Conservation (phyloP, 92 coral and sea anemone genomes). For the Bergia puertoricense region DNA sequence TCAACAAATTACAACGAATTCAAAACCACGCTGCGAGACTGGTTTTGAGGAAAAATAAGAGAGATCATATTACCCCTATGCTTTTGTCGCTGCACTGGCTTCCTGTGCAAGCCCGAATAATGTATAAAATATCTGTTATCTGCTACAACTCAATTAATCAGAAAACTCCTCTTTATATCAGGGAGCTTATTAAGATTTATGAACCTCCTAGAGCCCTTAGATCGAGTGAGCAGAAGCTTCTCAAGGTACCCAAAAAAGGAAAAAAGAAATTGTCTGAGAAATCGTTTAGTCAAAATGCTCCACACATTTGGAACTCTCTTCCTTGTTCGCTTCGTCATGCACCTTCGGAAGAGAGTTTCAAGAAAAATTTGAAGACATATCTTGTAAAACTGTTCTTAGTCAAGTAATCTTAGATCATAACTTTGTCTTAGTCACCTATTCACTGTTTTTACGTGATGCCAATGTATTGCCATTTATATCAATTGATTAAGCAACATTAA, state of each 20-base stretch:
- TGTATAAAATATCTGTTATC: constrained; percentile 13
- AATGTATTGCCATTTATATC: neutral
- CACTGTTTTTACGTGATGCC: neutral
- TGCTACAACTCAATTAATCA: neutral
- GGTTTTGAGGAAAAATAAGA: constrained; percentile 17
- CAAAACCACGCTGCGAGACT: constrained; percentile 18
- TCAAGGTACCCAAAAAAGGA: constrained; percentile 13
- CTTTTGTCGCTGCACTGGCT: constrained; percentile 21
- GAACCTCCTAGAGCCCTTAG: constrained; percentile 21
- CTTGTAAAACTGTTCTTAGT: constrained; percentile 19
- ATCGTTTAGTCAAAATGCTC: neutral
- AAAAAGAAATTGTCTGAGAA: constrained; percentile 16
- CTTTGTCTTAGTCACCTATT: neutral
- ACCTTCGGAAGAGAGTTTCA: constrained; percentile 12
- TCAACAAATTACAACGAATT: constrained; percentile 17
- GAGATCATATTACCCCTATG: constrained; percentile 5
- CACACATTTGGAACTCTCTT: constrained; percentile 9
- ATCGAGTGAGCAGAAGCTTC: constrained; percentile 10
- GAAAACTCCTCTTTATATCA: constrained; percentile 1
- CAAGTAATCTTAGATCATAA: constrained; percentile 1
- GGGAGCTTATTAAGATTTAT: constrained; percentile 16
- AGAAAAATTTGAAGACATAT: constrained; percentile 11
- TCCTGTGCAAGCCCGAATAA: constrained; percentile 15
- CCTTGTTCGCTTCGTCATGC: constrained; percentile 19
- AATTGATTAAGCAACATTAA: neutral